A percentile compares a stretch with the other conserved stretches of the same genome.
Conservation (phyloP, 2,888 invertebrate genomes). For the Caenorhabditis sp. region DNA sequence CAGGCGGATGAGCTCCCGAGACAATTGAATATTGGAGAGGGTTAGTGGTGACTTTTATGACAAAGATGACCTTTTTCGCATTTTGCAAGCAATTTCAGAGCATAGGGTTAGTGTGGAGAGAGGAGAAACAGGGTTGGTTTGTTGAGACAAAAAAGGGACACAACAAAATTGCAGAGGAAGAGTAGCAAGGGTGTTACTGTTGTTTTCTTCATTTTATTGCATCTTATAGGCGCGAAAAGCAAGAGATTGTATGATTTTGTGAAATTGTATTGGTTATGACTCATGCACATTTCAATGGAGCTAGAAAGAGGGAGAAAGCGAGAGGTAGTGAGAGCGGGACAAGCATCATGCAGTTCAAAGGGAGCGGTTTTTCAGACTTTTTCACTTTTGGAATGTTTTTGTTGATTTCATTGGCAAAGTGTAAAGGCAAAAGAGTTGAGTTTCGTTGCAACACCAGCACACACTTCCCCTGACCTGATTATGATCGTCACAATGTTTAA, state of each 20-base stretch:
- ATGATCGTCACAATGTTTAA: conserved; percentile 8
- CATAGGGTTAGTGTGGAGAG: conserved; percentile 4
- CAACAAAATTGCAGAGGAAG: neutral
- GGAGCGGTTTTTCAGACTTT: conserved; percentile 1
- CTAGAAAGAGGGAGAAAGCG: conserved; percentile 11
- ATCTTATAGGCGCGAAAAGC: too few relatives aligned
- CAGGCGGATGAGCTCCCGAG: neutral
- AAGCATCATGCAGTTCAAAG: conserved; percentile 24
- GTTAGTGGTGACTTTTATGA: neutral
- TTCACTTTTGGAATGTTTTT: conserved; percentile 2
- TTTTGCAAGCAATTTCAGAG: neutral
- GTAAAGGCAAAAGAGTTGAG: conserved; percentile 56
- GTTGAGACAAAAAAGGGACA: conserved; percentile 9
- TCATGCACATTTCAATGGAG: conserved; percentile 17
- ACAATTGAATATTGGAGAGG: neutral
- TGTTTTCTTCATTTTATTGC: neutral
- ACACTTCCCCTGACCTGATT: conserved; percentile 14
- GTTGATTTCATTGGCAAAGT: conserved; percentile 11
- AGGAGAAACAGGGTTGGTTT: neutral
- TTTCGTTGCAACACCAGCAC: conserved; percentile 22
- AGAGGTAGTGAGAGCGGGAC: conserved; percentile 1
- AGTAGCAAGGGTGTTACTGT: neutral
- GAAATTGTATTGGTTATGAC: conserved; percentile 8
- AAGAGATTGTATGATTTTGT: neutral
- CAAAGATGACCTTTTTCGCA: neutral